Base-by-base conservation (phyloP, 2,888 invertebrate species). In the Oscheius sp. region DNA sequence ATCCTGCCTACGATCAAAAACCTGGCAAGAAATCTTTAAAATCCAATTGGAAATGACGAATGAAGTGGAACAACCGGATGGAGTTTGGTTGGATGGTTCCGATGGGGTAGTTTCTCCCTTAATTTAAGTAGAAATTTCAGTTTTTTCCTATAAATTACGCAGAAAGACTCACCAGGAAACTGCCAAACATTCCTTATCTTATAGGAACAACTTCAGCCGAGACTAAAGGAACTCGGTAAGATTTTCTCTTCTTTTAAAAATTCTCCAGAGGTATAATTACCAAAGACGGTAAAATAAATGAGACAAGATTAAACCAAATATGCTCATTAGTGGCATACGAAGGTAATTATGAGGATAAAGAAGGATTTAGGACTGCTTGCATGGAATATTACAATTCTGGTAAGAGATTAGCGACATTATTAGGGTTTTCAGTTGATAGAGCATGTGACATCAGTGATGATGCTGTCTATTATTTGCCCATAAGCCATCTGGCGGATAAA, bases 191-290 rank as follows among this genome's bases (percentile, higher is more conserved):
- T 13, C 35, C 16, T 23, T 16, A 13, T 16, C 35, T 61, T 3
- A 7, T 61, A n/a, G 61, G 61, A 41, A 61, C 61, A n/a, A 23
- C 43, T 13, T 18, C 61, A 9, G 41, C 61, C 9, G 61, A 61
- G 43, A n/a, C n/a, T n/a, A 61, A 43, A 61, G 61, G n/a, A n/a
- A 61, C 61, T 1, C n/a, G 25, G 55, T 55, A 21, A n/a, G n/a
- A n/a, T n/a, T 18, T 6, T 55, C 23, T 6, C 55, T 25, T 13
- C 6, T 55, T 2, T 55, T 21, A 23, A 23, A 23, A 23, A 6
- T 23, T 55, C 13, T 55, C 13, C 6, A 35, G 61, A 21, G 16
- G 12, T 13, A 7, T 41, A 13, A 18, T 35, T 12, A 41, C 12
- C 13, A 5, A 1, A 13, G 21, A 35, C 5, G 41, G 61, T 18